Evolutionary conservation across 1,140 invertebrate genomes (phyloP), one percentile per base, ranked within the genome.

Genomic region (Rhizoglyphus robini): DNA sequence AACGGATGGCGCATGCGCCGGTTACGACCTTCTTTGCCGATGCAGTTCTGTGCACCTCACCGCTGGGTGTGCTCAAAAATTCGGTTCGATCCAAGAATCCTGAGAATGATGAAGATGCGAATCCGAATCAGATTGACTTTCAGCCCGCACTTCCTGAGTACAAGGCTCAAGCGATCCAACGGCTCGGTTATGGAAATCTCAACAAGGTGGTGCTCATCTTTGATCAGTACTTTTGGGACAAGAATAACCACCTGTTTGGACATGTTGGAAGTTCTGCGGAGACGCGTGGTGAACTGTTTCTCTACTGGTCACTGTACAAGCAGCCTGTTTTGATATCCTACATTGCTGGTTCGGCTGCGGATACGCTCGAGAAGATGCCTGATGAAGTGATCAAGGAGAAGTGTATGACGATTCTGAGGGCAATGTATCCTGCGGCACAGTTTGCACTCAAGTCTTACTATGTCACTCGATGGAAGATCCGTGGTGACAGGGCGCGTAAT

Each of bases 321-420:
- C 58, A 60, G 15, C 94, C 94, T 1, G 93, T 97, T 0, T 79
- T 99, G 23, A 77, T 97, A 67, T 94, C 94, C 0, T 78, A 97
- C 67, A 90, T 97, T 0, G 93, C 93, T 20, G 95, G 95, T 0
- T 92, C 96, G 75, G 90, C 91, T 3, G 94, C 95, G 1, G 90
- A 89, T 66, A 90, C 96, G 54, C 93, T 96, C 87, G 93, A 97
- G 75, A 94, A 94, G 75, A 88, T 97, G 41, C 90, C 88, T 57
- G 94, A 98, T 81, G 94, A 97, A 78, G 90, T 96, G 68, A 96
- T 98, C 69, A 89, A 97, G n/a, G 88, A 89, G 23, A 81, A 90
- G 48, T 93, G 90, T 73, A 88, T 94, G 72, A 88, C 89, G 2
- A 90, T 94, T 1, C 77, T 95, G 0, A 89, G 91, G 74, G 89